A percentile compares a stretch with the other conserved stretches of the same genome.
Conservation (phyloP, 2,888 invertebrate species). For the Aporophyla lueneburgensis region DNA sequence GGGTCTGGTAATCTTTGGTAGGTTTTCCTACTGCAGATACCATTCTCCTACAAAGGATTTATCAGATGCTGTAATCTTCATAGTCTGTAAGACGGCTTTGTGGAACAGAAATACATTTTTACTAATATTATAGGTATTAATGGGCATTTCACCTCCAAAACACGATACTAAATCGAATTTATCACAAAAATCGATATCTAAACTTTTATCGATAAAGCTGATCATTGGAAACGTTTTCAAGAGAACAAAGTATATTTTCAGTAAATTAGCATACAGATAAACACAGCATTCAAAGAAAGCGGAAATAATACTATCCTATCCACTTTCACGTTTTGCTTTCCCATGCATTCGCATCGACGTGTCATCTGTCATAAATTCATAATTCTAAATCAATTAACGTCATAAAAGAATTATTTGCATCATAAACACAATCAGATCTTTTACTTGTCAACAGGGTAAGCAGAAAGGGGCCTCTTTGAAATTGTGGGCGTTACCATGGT, state of each 20-base stretch:
- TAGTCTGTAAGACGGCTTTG: too few relatives aligned
- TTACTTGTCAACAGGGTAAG: slow-evolving; percentile 49
- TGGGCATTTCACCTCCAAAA: neutral
- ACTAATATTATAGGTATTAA: too few relatives aligned
- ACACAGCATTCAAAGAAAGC: slow-evolving; percentile 35
- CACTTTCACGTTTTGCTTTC: slow-evolving; percentile 49
- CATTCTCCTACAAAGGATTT: too few relatives aligned
- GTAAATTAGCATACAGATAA: slow-evolving; percentile 29
- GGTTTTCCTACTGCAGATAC: too few relatives aligned
- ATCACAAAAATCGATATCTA: neutral
- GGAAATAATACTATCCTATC: slow-evolving; percentile 26
- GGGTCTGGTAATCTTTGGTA: too few relatives aligned
- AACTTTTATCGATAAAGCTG: neutral
- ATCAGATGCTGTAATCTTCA: too few relatives aligned
- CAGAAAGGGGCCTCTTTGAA: slow-evolving; percentile 35
- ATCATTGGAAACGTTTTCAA: neutral
- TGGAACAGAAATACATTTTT: too few relatives aligned
- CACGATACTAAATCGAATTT: too few relatives aligned
- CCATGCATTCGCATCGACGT: slow-evolving; percentile 36
- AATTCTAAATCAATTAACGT: slow-evolving; percentile 68
- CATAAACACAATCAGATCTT: slow-evolving; percentile 62
- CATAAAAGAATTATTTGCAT: slow-evolving; percentile 63
- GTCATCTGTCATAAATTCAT: slow-evolving; percentile 68
- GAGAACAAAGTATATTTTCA: neutral
- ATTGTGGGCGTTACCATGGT: slow-evolving; percentile 84